Percentiles rank a stretch among this genome's conserved stretches.
phyloP scores from a whole-genome alignment of 2,888 invertebrate species.

The Limnephilus lunatus region DNA sequence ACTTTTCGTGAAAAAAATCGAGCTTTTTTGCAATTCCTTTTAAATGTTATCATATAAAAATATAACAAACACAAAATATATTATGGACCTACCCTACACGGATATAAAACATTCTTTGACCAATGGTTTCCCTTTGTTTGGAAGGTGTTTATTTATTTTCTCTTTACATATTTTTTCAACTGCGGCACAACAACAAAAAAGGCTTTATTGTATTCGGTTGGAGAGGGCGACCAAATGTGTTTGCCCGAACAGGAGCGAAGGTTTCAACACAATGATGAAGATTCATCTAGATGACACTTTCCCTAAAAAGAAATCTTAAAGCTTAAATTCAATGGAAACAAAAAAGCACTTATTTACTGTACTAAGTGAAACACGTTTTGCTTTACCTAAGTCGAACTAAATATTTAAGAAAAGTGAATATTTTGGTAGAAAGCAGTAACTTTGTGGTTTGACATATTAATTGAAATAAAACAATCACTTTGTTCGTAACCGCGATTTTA shows the following conservation, averaged over 20 bases:
- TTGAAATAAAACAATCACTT: no score
- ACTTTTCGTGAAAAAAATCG: background rate
- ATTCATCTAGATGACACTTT: background rate
- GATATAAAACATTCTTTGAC: constrained; percentile 7
- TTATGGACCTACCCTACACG: no score
- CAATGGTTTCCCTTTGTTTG: background rate
- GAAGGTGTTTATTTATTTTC: constrained; percentile 44
- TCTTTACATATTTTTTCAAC: constrained; percentile 36
- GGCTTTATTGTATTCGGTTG: constrained; percentile 10
- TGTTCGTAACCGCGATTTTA: no score
- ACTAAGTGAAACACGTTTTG: no score
- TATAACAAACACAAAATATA: constrained; percentile 3
- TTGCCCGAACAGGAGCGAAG: background rate
- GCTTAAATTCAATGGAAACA: no score
- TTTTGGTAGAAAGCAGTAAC: no score
- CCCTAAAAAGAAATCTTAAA: no score
- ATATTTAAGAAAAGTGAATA: no score
- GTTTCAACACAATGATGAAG: background rate
- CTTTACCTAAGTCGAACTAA: no score
- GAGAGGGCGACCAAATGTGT: constrained; percentile 40
- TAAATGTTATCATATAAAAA: background rate
- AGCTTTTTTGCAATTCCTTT: background rate
- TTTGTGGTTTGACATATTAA: no score
- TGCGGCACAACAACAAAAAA: background rate
- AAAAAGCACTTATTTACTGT: no score